Evolutionary conservation across 2,797 vertebrate genomes (phyloP), one percentile per base, ranked within the genome.

Genomic region (Sebastes minor): DNA sequence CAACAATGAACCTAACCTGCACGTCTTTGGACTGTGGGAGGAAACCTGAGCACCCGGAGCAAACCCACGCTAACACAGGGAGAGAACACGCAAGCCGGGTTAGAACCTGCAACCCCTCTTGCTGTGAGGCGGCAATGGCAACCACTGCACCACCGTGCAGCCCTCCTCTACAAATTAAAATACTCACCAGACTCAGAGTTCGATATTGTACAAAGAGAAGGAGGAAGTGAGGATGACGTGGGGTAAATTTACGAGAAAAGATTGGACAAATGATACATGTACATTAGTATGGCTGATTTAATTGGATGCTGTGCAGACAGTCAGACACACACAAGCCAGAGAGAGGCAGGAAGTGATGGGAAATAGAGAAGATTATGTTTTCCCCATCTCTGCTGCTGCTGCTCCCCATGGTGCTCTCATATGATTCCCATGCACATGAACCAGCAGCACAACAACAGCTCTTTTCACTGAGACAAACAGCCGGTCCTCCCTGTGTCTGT

Each of bases 391-490:
- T 46, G 42, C 56, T 57, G 52, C 16, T 46, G 42, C 56, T 57
- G 52, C 25, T 76, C 53, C 71, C 32, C 71, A 66, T 46, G 74
- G 82, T 59, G 23, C 61, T 61, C 71, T 87, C 81, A 89, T 84
- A 85, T 92, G 88, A 88, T 89, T 64, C 32, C 60, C 66, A n/a
- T 62, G 22, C 74, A 60, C 64, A 65, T 13, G 13, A 52, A 59
- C 4, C 59, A 83, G 74, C 81, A 42, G 38, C 38, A 89, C 84
- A 88, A 76, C 65, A 63, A 76, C 65, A 60, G 84, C 74, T 82
- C 85, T 78, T 80, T 89, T 88, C 78, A 90, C 6, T 30, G 56
- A 83, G 49, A 49, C 62, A 60, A 62, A 11, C 85, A 81, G 67
- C 60, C 59, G 6, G 35, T 76, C 61, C 67, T 79, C 33, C 74